Evolutionary conservation across 2,797 vertebrate genomes (phyloP), one percentile per base, ranked within the genome.

Genomic region (Rhinatrema bivittatum): DNA sequence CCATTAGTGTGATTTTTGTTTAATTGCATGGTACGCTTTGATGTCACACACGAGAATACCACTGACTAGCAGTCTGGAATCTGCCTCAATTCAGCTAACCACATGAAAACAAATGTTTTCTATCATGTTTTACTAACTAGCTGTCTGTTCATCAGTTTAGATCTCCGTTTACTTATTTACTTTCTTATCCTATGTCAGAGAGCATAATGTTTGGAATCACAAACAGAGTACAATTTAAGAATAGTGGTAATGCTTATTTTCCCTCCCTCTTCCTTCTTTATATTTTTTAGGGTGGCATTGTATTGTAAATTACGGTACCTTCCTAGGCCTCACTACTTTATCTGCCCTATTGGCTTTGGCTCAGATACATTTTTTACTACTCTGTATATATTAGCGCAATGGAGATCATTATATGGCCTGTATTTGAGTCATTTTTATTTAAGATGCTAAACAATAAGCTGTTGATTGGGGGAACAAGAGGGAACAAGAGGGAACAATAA

Each of bases 391-490:
- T 85, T 79, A 91, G 85, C 85, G 91, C 89, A 94, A 94, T 92
- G 86, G 82, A 90, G 91, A 96, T 97, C 91, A 98, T 98, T 98
- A 97, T 93, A 86, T 81, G 85, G 90, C 85, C 86, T 79, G 89
- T 89, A 93, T 97, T 97, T 91, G 90, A 98, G 93, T 98, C 92
- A 93, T 97, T 98, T 95, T 97, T 93, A 96, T 95, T 95, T 94
- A 96, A 97, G 92, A 95, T 91, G 87, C 84, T 89, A 95, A 93
- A 98, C 95, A 98, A 98, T 97, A 91, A 90, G 87, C 93, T 94
- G 92, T 97, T 98, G 95, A 98, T 97, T 98, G 94, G 93, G 88
- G 90, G 89, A 93, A 93, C 90, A 93, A 91, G 88, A 91, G 87
- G 82, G 81, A n/a, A n/a, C n/a, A n/a, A n/a, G n/a, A n/a, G n/a